Percentiles rank a stretch among this genome's conserved stretches.
phyloP scores from a whole-genome alignment of 2,113 vertebrate species.

The Ascaphus truei region DNA sequence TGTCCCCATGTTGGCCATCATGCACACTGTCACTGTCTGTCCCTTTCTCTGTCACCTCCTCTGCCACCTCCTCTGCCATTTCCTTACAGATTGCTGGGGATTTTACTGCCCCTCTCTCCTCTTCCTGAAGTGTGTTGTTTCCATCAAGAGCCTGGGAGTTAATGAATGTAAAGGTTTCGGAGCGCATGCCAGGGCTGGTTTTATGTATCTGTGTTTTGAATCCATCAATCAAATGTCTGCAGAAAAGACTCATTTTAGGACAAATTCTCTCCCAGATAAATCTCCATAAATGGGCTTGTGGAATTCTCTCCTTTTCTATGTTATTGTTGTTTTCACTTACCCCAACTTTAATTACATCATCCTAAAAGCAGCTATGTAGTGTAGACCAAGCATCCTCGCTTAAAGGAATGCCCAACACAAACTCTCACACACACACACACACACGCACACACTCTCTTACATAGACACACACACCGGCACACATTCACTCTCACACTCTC shows the following conservation, averaged over 20 bases:
- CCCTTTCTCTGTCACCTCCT: neutral
- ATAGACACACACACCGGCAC: too few species aligned
- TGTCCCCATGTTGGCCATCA: neutral
- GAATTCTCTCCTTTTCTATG: neutral
- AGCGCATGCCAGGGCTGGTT: neutral
- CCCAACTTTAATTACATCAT: slow-evolving; percentile 29
- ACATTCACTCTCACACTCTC: too few species aligned
- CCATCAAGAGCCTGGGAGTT: neutral
- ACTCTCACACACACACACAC: too few species aligned
- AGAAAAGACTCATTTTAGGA: neutral
- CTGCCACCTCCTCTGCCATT: neutral
- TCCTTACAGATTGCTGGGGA: too few species aligned
- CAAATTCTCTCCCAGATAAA: neutral
- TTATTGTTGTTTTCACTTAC: slow-evolving; percentile 24
- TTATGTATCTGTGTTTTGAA: neutral
- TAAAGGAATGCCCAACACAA: neutral
- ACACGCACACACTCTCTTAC: too few species aligned
- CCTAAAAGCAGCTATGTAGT: slow-evolving; percentile 12
- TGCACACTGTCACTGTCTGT: neutral
- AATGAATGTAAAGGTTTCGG: neutral
- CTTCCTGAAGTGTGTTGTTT: neutral
- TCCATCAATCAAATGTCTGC: slow-evolving; percentile 11
- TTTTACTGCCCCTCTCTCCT: neutral
- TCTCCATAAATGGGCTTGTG: slow-evolving; percentile 20
- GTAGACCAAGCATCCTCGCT: neutral